Conservation (phyloP, 2,113 vertebrate species). For the Gila orcuttii region DNA sequence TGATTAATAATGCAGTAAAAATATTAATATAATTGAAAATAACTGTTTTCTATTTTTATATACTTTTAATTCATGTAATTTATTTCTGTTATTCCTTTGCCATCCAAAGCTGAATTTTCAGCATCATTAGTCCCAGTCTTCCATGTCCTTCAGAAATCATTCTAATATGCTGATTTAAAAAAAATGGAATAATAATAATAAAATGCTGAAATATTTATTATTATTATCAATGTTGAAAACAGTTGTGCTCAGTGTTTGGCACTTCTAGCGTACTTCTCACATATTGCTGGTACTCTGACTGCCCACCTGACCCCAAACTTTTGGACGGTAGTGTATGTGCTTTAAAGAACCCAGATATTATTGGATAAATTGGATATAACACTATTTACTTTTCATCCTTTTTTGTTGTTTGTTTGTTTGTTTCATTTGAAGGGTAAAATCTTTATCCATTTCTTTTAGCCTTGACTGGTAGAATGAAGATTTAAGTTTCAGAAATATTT, state of each 20-base stretch:
- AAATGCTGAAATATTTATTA: background rate
- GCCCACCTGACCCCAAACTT: background rate
- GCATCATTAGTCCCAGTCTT: no score
- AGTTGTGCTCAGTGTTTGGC: no score
- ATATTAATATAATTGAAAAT: background rate
- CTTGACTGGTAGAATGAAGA: background rate
- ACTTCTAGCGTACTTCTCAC: no score
- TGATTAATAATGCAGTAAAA: background rate
- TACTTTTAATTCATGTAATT: no score
- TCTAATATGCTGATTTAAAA: background rate
- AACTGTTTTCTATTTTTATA: no score
- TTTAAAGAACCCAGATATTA: background rate
- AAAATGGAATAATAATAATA: background rate
- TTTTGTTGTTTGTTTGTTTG: background rate
- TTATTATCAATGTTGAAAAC: no score
- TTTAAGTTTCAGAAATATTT: conserved; percentile 19
- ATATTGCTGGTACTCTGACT: background rate
- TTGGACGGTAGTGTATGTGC: background rate
- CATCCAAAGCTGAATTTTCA: background rate
- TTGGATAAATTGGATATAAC: background rate
- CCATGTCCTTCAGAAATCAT: background rate
- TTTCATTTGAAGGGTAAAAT: background rate
- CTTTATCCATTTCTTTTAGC: background rate
- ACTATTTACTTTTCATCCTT: background rate
- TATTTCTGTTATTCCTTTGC: no score